A percentile compares a stretch with the other conserved stretches of the same genome.
phyloP scores from a whole-genome alignment of 1,140 invertebrate species.

The Calephelis nemesis region DNA sequence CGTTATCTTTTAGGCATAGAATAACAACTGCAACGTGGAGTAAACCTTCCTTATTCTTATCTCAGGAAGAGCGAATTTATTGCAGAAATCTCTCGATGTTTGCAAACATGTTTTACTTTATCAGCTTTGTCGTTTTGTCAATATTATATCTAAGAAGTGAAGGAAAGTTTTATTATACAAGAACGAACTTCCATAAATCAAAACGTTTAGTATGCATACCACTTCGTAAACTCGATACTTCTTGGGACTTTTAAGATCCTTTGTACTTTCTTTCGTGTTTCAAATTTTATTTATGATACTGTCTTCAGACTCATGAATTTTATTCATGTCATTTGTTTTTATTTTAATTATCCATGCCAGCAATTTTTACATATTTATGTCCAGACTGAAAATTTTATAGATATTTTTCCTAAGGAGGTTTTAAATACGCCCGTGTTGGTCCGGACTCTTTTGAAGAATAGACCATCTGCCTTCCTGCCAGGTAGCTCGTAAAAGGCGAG shows the following conservation, averaged over 20 bases:
- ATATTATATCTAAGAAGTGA: conserved; percentile 4
- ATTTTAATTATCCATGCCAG: conserved; percentile 12
- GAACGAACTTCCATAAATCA: conserved; percentile 11
- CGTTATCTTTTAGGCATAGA: no score
- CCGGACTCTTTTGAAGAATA: no score
- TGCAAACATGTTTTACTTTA: background rate
- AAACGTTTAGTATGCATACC: conserved; percentile 8
- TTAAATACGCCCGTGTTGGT: no score
- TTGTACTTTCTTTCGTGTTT: conserved; percentile 12
- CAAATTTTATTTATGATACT: conserved; percentile 12
- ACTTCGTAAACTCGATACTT: conserved; percentile 15
- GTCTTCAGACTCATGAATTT: conserved; percentile 12
- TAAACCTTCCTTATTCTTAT: background rate
- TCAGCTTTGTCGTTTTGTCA: conserved; percentile 1
- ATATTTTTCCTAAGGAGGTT: no score
- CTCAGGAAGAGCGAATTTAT: no score
- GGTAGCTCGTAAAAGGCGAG: no score
- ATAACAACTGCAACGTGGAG: background rate
- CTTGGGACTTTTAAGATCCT: conserved; percentile 7
- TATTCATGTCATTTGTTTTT: background rate
- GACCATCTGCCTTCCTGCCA: no score
- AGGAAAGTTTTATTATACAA: conserved; percentile 8
- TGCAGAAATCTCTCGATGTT: background rate
- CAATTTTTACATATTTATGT: conserved; percentile 57
- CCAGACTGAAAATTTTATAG: background rate